These are phyloP conservation scores for Nibea coibor DNA, from an alignment of 2,113 vertebrate genomes.

Conservation along the genomic window DNA sequence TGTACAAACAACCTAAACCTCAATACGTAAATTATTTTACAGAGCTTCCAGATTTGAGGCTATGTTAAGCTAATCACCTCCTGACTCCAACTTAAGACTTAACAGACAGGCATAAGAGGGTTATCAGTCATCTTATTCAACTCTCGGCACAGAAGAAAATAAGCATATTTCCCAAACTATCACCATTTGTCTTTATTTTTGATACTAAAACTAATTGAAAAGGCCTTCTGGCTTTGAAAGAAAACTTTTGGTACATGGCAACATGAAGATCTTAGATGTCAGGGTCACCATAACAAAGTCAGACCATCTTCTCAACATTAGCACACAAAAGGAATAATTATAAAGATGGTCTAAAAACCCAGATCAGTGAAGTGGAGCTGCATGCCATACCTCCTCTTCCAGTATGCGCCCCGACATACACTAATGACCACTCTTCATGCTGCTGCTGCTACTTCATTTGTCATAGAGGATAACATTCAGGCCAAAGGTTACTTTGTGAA, in stretches of 20 bases:
- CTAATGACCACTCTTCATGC: slow-evolving; percentile 68
- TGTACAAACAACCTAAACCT: too few relatives aligned
- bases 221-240: background rate
- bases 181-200: background rate
- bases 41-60: background rate
- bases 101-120: background rate
- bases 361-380: slow-evolving; percentile 43
- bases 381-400: slow-evolving; percentile 33
- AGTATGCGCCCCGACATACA: slow-evolving; percentile 50
- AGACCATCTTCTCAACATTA: background rate
- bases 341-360: slow-evolving; percentile 40
- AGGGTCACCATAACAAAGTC: background rate
- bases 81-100: background rate
- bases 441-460: slow-evolving; percentile 59
- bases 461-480: slow-evolving; percentile 62
- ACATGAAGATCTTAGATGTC: too few relatives aligned
- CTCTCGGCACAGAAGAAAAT: background rate
- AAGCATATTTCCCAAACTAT: too few relatives aligned
- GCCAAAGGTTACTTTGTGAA: slow-evolving; percentile 56
- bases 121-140: background rate
- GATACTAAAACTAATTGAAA: too few relatives aligned
- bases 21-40: too few relatives aligned
- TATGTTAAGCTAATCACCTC: background rate
- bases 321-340: slow-evolving; percentile 7
- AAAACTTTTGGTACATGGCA: background rate